Evolutionary conservation across 2,888 invertebrate species (phyloP), one percentile per base, ranked within the genome.

Genomic region (Apodemia zela): DNA sequence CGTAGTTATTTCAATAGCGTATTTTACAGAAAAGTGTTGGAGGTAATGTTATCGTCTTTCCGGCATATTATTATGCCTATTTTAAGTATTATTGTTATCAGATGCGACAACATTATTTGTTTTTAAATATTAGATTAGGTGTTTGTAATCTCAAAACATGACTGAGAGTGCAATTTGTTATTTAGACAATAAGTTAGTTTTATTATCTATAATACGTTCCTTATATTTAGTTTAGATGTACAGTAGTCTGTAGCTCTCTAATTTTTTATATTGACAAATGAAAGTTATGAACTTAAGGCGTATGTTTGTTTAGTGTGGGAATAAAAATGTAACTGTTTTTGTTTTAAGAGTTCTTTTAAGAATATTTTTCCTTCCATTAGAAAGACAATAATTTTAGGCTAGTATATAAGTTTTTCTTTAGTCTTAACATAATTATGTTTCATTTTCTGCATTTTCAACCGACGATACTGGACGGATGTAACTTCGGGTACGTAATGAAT

Each of bases 301-400:
- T 49, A 54, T 13, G 10, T 54, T 21, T 54, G 4, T 51, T 25
- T 54, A 15, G 54, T 25, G 54, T 54, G 54, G 54, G 54, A 54
- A 54, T 54, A 15, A 54, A 54, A 25, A 13, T 25, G 25, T 13
- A 13, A 15, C 15, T 15, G 10, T 15, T 15, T 42, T 15, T 54
- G 54, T 51, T 51, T 13, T 54, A 54, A 54, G 54, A 25, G 11
- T 15, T 54, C 21, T 51, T 51, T 18, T 54, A 25, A 25, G 54
- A 54, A 25, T 15, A 11, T 49, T 49, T 18, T 54, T 25, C 21
- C 54, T 21, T 21, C 54, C 25, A 13, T 54, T 54, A 54, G 10
- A 51, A 54, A 54, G 54, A 54, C 54, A 25, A 15, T 54, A 54
- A 54, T 54, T 54, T 11, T 51, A 51, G 13, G 21, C 5, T 51